Evolutionary conservation across 2,113 vertebrate species (phyloP).

Genomic region (Hylia prasina): DNA sequence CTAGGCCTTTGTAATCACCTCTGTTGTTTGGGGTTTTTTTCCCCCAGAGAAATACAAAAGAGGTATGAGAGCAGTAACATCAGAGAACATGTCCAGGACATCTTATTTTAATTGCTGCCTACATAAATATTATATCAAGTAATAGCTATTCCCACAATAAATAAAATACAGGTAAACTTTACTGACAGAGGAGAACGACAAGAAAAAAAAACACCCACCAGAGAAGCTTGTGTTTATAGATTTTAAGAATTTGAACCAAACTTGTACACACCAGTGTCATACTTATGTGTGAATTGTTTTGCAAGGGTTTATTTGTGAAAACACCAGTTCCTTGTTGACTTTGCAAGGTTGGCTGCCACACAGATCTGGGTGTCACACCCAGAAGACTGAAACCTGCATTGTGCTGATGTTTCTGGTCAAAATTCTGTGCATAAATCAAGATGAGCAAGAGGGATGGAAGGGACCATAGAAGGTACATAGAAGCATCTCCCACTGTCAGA

Average conservation of each 20-base stretch:
- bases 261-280: background rate
- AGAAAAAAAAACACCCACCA: background rate
- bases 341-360: background rate
- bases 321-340: background rate
- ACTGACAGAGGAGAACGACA: background rate
- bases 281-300: background rate
- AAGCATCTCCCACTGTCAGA: background rate
- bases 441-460: background rate
- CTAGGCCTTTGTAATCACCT: background rate
- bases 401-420: background rate
- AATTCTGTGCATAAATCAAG: background rate
- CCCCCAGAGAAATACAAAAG: background rate
- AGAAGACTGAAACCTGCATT: background rate
- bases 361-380: background rate
- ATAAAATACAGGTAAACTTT: background rate
- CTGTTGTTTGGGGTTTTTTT: background rate
- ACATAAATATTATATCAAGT: background rate
- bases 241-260: background rate
- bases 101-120: slow-evolving; percentile 1
- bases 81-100: background rate
- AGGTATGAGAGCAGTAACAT: background rate
- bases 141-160: slow-evolving; percentile 27
- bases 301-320: background rate
- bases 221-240: background rate
- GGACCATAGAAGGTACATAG: background rate